A percentile compares a stretch with the other conserved stretches of the same genome.
These are phyloP conservation scores for Apoda limacodes DNA, from an alignment of 2,888 invertebrate species.

Conservation along the genomic window DNA sequence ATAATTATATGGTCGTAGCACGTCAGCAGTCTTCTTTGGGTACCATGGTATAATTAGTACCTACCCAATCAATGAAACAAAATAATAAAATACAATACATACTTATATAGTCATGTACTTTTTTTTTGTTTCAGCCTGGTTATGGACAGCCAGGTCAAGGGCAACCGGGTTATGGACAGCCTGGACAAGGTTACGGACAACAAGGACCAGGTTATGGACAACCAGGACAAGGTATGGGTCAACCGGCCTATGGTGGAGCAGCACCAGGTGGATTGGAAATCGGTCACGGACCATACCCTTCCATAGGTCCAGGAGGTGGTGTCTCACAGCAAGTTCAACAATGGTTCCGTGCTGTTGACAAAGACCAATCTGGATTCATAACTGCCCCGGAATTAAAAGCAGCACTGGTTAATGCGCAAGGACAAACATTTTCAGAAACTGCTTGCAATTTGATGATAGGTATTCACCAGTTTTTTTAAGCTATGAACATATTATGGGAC, in stretches of 20 bases:
- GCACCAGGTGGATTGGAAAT: conserved; percentile 41
- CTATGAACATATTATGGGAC: no score
- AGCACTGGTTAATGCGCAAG: conserved; percentile 88
- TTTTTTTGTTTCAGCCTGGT: conserved; percentile 17
- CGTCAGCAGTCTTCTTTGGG: no score
- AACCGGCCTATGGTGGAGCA: conserved; percentile 14
- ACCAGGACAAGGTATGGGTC: conserved; percentile 23
- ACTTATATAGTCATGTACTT: not conserved
- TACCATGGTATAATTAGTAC: no score
- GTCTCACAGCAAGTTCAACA: conserved; percentile 81
- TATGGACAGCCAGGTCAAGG: conserved; percentile 20
- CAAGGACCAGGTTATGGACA: conserved; percentile 16
- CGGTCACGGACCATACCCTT: conserved; percentile 60
- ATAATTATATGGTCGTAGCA: no score
- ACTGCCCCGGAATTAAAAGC: conserved; percentile 80
- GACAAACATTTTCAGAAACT: conserved; percentile 83
- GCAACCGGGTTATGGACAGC: conserved; percentile 18
- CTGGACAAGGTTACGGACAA: conserved; percentile 8
- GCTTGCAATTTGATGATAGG: conserved; percentile 91
- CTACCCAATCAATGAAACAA: no score
- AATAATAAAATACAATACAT: not conserved
- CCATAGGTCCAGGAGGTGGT: conserved; percentile 57
- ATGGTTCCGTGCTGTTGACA: conserved; percentile 88
- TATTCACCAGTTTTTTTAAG: no score
- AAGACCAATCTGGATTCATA: conserved; percentile 86